Conservation (phyloP, 2,797 vertebrate genomes). For the Anolis apletophallus region DNA sequence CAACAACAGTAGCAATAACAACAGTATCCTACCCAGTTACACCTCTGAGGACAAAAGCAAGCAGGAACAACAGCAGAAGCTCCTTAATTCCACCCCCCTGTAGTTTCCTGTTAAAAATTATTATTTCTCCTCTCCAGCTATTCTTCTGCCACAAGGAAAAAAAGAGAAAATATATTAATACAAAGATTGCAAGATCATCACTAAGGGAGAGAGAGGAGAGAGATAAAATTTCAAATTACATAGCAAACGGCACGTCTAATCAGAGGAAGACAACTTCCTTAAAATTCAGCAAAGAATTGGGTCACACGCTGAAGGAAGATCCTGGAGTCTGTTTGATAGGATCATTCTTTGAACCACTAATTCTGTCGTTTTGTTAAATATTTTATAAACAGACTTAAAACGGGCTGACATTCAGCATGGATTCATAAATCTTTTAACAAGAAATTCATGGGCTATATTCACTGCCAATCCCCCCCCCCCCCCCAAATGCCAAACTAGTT, state of each 20-base stretch:
- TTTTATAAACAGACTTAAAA: slow-evolving; percentile 49
- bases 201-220: neutral
- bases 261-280: slow-evolving; percentile 20
- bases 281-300: slow-evolving; percentile 21
- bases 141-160: neutral
- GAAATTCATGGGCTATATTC: slow-evolving; percentile 31
- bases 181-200: neutral
- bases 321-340: slow-evolving; percentile 20
- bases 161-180: neutral
- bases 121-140: neutral
- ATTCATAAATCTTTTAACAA: slow-evolving; percentile 48
- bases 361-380: slow-evolving; percentile 61
- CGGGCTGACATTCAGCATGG: slow-evolving; percentile 34
- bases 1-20: no score
- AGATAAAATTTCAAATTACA: neutral
- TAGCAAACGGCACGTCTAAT: slow-evolving; percentile 6
- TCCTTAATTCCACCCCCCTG: neutral
- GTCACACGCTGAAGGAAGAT: neutral
- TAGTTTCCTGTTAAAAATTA: neutral
- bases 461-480: neutral
- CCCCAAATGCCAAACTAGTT: neutral
- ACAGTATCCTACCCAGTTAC: no score
- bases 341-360: slow-evolving; percentile 49
- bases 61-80: no score
- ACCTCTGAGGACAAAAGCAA: no score